Evolutionary conservation across 23 tunicate genomes (phyloP).

Genomic region (Styela clava): DNA sequence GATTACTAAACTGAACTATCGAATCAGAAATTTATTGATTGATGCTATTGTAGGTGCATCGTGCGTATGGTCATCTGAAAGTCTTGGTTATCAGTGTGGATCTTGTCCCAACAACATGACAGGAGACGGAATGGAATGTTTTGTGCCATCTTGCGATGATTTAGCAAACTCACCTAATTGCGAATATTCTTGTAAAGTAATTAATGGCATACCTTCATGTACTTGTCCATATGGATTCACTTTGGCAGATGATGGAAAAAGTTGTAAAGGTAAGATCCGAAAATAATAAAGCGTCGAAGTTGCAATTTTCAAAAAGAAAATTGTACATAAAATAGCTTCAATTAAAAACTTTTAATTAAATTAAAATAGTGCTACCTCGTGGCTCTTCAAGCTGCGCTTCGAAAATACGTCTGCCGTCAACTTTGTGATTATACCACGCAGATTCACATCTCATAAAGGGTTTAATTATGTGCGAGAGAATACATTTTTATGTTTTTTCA

Average conservation of each 20-base stretch:
- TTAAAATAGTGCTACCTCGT: too few relatives aligned
- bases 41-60: conserved; percentile 40
- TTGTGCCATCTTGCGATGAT: conserved; percentile 30
- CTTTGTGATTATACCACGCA: too few relatives aligned
- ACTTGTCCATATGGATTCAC: conserved; percentile 6
- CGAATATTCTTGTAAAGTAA: conserved; percentile 1
- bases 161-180: conserved; percentile 3
- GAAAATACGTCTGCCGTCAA: too few relatives aligned
- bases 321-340: too few relatives aligned
- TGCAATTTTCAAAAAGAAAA: too few relatives aligned
- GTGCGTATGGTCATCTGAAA: conserved; percentile 22
- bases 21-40: not conserved
- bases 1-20: not conserved
- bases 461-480: too few relatives aligned
- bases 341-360: too few relatives aligned
- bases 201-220: conserved; percentile 8
- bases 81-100: conserved; percentile 44
- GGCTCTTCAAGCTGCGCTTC: not conserved
- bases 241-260: conserved; percentile 1
- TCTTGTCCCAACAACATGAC: conserved; percentile 68
- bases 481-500: too few relatives aligned
- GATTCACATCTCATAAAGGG: too few relatives aligned
- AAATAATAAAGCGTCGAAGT: too few relatives aligned
- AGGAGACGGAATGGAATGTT: conserved; percentile 73
- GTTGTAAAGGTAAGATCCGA: conserved; percentile 20